Evolutionary conservation across 2,113 vertebrate genomes (phyloP).

Genomic region (Tor tambroides): DNA sequence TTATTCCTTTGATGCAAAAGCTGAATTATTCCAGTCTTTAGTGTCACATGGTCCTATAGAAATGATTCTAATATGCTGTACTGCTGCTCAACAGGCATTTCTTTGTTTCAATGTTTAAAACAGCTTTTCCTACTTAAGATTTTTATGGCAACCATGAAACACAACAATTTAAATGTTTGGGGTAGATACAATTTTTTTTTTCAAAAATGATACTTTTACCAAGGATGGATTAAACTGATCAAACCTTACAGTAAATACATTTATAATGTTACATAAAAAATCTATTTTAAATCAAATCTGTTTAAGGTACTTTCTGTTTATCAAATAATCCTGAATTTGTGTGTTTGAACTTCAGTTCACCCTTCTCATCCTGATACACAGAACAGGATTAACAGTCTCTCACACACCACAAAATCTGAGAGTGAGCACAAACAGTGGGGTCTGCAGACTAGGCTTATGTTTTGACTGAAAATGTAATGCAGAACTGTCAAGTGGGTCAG

Average conservation of each 20-base stretch:
- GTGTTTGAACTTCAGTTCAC: conserved; percentile 19
- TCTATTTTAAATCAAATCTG: not conserved
- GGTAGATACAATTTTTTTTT: too few species aligned
- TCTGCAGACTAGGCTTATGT: conserved; percentile 4
- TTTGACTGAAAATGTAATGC: conserved; percentile 30
- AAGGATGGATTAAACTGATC: not conserved
- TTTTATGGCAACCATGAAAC: too few species aligned
- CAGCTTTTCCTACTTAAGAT: too few species aligned
- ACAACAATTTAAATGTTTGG: too few species aligned
- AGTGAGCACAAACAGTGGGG: not conserved
- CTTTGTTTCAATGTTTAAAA: too few species aligned
- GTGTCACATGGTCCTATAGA: too few species aligned
- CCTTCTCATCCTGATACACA: not conserved
- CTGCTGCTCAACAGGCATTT: too few species aligned
- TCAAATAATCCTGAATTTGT: not conserved
- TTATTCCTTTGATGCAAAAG: too few species aligned
- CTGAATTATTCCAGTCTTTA: too few species aligned
- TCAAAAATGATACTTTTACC: not conserved
- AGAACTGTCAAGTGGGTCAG: conserved; percentile 35
- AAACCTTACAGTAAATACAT: not conserved
- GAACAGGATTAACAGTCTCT: conserved; percentile 3
- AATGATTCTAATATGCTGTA: too few species aligned
- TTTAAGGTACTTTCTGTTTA: not conserved
- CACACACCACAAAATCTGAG: conserved; percentile 17
- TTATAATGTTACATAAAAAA: too few species aligned